Evolutionary conservation across 2,797 vertebrate genomes (phyloP), one percentile per base, ranked within the genome.

Genomic region (Argentina silus): DNA sequence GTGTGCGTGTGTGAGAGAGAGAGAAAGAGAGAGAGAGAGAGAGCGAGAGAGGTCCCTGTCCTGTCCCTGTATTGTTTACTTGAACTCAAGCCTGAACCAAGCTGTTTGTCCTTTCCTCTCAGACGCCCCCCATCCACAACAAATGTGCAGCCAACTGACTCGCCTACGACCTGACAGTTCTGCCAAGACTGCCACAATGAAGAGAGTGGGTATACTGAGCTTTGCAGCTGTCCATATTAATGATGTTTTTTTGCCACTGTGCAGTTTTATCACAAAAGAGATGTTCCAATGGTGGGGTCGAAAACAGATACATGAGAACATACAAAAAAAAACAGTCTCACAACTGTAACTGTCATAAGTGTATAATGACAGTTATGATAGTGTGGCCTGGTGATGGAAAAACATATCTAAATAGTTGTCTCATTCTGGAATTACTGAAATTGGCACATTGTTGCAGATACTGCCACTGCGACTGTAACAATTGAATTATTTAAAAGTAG

Each of bases 61-160:
- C 2, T 10, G 42, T n/a, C 47, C 36, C 53, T 43, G 44, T 23
- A 19, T 27, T 66, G 67, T 51, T 72, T 62, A 50, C 15, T 6
- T 72, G 68, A 70, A 14, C 75, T 69, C 44, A 6, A 17, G 80
- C 69, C 43, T 81, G 71, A 76, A 69, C 27, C 75, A 47, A 75
- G 48, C 61, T 76, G 65, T 78, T 80, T 79, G 79, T 76, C 67
- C 69, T 81, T 23, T n/a, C 27, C 61, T 65, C 76, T 75, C 60
- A 43, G 7, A 57, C 1, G 44, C 51, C 27, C 47, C 19, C 61
- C 61, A 69, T 82, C 83, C 79, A 81, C 84, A 79, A 71, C 50
- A 73, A 76, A 77, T 76, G 79, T 72, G 51, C 83, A 23, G 77
- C 77, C 85, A 83, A 79, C 76, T 72, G 80, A 79, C 73, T 78